phyloP scores from a whole-genome alignment of 2,113 vertebrate genomes.

The Petroica traversi region DNA sequence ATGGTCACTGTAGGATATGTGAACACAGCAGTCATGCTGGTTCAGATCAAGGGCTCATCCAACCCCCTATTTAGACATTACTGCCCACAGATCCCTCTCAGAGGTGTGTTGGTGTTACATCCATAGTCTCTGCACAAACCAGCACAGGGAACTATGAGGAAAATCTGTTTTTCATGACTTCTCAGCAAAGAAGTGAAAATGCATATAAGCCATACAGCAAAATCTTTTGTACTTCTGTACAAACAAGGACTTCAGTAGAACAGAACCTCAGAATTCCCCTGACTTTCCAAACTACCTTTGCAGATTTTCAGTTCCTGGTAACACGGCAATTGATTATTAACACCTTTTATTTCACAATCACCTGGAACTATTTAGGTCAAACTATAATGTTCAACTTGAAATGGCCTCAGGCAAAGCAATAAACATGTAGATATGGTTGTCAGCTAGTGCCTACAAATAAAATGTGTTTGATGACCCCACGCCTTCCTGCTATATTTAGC shows the following conservation, averaged over 20 bases:
- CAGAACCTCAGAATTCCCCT: background rate
- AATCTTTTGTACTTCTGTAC: background rate
- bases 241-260: background rate
- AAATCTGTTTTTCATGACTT: background rate
- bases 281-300: background rate
- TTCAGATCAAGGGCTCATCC: background rate
- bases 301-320: background rate
- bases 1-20: background rate
- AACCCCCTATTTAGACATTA: background rate
- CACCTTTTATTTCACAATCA: background rate
- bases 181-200: background rate
- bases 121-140: background rate
- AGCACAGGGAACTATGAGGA: background rate
- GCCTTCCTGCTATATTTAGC: background rate
- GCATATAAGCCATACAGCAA: background rate
- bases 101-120: background rate
- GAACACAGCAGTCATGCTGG: background rate
- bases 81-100: background rate
- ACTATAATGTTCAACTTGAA: background rate
- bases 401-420: background rate
- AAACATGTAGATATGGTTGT: background rate
- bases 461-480: background rate
- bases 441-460: background rate
- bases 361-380: background rate
- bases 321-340: background rate